These are phyloP conservation scores for Bombus sibiricus DNA, from an alignment of 1,140 invertebrate genomes.

Conservation along the genomic window DNA sequence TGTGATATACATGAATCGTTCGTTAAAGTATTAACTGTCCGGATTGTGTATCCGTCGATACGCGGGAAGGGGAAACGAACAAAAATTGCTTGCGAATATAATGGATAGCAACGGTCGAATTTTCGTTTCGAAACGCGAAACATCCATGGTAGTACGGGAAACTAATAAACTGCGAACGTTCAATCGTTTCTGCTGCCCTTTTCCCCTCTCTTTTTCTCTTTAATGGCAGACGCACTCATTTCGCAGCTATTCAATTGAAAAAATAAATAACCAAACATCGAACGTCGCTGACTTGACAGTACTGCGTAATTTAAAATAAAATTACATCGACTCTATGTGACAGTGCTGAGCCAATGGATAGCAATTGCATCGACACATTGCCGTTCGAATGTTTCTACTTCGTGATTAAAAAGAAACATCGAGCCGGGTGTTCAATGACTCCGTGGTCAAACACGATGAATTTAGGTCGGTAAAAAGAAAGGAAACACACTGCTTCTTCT, in stretches of 20 bases:
- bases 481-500: background rate
- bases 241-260: background rate
- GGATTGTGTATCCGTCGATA: background rate
- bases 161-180: slow-evolving; percentile 3
- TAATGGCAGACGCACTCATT: background rate
- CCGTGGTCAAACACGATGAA: background rate
- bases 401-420: background rate
- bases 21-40: background rate
- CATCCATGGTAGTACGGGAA: background rate
- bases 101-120: background rate
- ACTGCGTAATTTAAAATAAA: background rate
- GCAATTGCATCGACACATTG: background rate
- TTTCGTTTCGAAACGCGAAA: slow-evolving; percentile 5
- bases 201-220: no score
- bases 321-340: background rate
- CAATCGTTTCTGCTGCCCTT: background rate
- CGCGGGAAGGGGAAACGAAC: background rate
- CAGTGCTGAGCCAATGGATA: background rate
- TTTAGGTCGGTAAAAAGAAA: background rate
- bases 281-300: background rate
- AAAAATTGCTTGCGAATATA: slow-evolving; percentile 9
- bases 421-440: background rate
- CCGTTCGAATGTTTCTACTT: background rate
- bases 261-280: background rate
- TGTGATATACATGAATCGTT: background rate